Evolutionary conservation across 2,888 invertebrate genomes (phyloP), one percentile per base, ranked within the genome.

Genomic region (Ectropis crepuscularia): DNA sequence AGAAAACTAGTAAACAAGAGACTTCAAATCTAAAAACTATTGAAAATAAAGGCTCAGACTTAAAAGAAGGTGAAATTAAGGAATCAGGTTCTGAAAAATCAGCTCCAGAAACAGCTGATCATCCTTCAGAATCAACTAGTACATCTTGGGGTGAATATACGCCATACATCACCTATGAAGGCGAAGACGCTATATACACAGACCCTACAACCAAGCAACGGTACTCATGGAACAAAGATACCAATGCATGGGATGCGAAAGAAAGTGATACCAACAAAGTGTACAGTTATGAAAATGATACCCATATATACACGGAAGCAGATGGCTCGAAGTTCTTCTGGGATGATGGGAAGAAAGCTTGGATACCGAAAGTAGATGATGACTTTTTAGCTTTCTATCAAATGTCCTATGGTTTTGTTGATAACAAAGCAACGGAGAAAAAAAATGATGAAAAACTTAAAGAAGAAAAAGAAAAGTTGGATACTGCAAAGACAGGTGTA

Each of bases 301-400:
- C 96, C 55, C 96, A 96, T 76, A 95, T 95, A 8, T 97, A 97
- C 76, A 96, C 96, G 6, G 98, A 98, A 81, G 87, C 93, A 57
- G 99, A 99, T 93, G 99, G 98, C 0, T 96, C 96, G 0, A 96
- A 96, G 67, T 98, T 95, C 85, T 96, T 99, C 80, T 99, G 98
- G 98, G 98, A 99, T 89, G 94, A 93, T 36, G 95, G 95, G 45
- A 98, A 97, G 84, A 96, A 95, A 79, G 99, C 98, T 5, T 99
- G 99, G 99, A 97, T 99, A 89, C 99, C 99, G 0, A 98, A 98
- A 94, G 95, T 99, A 67, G 98, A 99, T 91, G 98, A 98, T 78
- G 98, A 99, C 76, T 99, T 99, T 81, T 95, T 99, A 92, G 99
- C 99, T 0, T 94, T 94, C 61, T 99, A 99, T 92, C 99, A 99